Percentiles rank a stretch among this genome's conserved stretches.
phyloP scores from a whole-genome alignment of 1,140 invertebrate genomes.

The Papilio xuthus region DNA sequence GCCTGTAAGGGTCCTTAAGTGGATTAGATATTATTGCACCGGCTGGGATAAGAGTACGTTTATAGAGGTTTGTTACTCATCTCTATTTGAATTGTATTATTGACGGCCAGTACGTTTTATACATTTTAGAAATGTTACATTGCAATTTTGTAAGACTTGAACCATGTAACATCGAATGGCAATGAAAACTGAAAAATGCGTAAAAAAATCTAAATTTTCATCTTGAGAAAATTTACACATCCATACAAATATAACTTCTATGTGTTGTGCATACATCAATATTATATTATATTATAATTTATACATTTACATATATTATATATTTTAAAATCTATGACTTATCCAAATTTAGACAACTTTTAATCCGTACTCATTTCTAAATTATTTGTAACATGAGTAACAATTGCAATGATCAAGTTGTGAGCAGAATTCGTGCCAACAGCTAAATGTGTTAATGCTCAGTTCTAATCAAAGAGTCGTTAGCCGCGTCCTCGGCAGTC shows the following conservation, averaged over 20 bases:
- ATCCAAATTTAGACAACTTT: background rate
- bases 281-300: too few relatives aligned
- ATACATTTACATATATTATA: too few relatives aligned
- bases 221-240: background rate
- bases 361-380: background rate
- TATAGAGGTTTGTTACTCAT: conserved; percentile 26
- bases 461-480: conserved; percentile 66
- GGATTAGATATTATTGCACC: conserved; percentile 62
- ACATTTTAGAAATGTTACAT: background rate
- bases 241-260: too few relatives aligned
- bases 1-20: conserved; percentile 58
- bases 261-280: too few relatives aligned
- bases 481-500: conserved; percentile 54
- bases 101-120: background rate
- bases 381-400: conserved; percentile 37
- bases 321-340: background rate
- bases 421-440: conserved; percentile 47
- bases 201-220: background rate
- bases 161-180: background rate
- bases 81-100: conserved; percentile 27
- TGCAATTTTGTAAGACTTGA: background rate
- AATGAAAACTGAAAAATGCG: conserved; percentile 4
- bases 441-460: conserved; percentile 57
- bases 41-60: conserved; percentile 39
- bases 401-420: conserved; percentile 49